A percentile compares a stretch with the other conserved stretches of the same genome.
These are phyloP conservation scores for Gallinago media DNA, from an alignment of 2,113 vertebrate species.

Conservation along the genomic window DNA sequence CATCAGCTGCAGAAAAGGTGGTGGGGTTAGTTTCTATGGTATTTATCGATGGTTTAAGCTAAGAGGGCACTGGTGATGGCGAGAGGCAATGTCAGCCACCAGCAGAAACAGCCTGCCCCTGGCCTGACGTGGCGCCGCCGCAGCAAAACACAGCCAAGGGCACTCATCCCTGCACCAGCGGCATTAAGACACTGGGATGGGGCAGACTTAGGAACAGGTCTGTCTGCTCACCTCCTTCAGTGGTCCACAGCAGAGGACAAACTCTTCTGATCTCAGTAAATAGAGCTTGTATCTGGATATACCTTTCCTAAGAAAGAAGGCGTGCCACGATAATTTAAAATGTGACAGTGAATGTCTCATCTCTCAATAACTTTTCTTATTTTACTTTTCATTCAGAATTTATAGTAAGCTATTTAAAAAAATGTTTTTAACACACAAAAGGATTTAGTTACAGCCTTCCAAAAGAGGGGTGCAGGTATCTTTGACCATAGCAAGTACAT, in stretches of 20 bases:
- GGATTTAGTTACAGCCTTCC: background rate
- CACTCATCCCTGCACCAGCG: background rate
- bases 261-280: background rate
- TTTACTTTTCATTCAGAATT: background rate
- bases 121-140: background rate
- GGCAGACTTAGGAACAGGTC: rapidly evolving
- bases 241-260: background rate
- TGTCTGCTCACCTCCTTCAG: background rate
- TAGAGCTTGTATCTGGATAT: background rate
- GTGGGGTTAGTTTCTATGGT: background rate
- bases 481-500: background rate
- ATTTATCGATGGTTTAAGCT: background rate
- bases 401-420: background rate
- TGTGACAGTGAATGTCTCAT: background rate
- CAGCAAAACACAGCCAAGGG: background rate
- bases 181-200: no score
- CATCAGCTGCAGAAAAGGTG: rapidly evolving
- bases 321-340: background rate
- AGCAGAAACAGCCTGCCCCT: background rate
- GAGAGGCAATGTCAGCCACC: background rate
- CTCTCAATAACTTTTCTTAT: background rate
- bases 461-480: background rate
- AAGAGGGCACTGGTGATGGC: background rate
- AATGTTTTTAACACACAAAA: background rate
- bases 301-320: background rate